Evolutionary conservation across 2,888 invertebrate species (phyloP), one percentile per base, ranked within the genome.

Genomic region (Heliconius hortense): DNA sequence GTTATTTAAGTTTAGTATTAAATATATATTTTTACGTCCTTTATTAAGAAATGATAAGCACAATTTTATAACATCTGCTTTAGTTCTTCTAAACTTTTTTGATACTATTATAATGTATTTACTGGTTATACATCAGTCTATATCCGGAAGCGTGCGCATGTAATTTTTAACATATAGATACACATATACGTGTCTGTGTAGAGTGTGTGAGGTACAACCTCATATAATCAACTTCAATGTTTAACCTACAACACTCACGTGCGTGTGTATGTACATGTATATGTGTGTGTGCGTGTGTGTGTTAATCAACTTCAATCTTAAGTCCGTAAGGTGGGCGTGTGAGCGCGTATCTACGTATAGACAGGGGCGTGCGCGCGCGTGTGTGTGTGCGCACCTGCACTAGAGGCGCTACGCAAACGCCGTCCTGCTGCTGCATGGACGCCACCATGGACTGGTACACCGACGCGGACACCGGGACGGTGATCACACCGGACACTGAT

Each of bases 401-500:
- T 93, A 97, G 96, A 82, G 97, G 97, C 78, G 97, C 96, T 77
- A 97, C 96, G 94, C 97, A 97, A 84, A 97, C 96, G 84, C 97
- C 97, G 89, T 97, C 97, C 81, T 97, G 95, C 86, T 96, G 96
- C 89, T 97, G 97, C 89, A 98, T 97, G 89, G 97, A 97, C 75
- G 98, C 97, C 87, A 98, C 97, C 95, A 98, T 98, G 77, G 98
- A 97, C 94, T 99, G 98, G 95, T 99, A 99, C 97, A 99, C 98
- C 79, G 98, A 97, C 76, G 97, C 97, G 64, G 98, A 97, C 79
- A 99, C 98, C 75, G 99, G 99, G 84, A 99, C 97, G 74, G 98
- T 98, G 88, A 99, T 98, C 94, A 99, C 98, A 78, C 98, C 98
- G 84, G 98, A 97, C 84, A 98, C 98, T 82, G 97, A 96, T 83